These are phyloP conservation scores for Myrmecophaga tridactyla DNA, from an alignment of 2,113 vertebrate genomes.

Conservation along the genomic window DNA sequence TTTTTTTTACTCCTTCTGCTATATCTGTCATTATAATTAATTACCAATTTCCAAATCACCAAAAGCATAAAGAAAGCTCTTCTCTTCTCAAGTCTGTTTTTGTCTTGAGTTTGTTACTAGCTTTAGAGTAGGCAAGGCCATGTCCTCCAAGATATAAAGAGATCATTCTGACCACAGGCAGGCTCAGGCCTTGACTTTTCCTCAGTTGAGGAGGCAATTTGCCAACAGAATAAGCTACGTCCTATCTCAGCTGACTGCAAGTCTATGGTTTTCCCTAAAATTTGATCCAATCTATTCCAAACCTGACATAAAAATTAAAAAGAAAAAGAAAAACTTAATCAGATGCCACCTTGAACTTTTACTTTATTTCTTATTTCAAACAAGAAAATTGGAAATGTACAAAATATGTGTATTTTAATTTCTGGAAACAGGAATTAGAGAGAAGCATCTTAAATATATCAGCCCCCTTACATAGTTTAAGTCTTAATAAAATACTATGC, in stretches of 20 bases:
- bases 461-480: background rate
- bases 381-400: background rate
- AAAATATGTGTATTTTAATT: background rate
- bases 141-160: background rate
- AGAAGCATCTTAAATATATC: background rate
- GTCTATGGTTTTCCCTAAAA: background rate
- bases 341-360: background rate
- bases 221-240: background rate
- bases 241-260: background rate
- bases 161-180: background rate
- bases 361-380: slow-evolving; percentile 1
- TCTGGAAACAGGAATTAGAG: background rate
- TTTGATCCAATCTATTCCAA: background rate
- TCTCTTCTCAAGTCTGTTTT: background rate
- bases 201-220: background rate
- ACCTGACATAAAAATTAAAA: background rate
- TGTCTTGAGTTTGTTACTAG: background rate
- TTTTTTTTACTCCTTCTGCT: background rate
- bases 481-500: background rate
- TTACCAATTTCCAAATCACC: background rate
- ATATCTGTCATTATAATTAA: background rate
- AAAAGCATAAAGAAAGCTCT: background rate
- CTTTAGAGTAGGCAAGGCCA: background rate
- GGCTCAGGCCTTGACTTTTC: background rate
- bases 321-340: background rate